Base-by-base conservation (phyloP, 2,797 vertebrate species). In the Cheirogaleus major region DNA sequence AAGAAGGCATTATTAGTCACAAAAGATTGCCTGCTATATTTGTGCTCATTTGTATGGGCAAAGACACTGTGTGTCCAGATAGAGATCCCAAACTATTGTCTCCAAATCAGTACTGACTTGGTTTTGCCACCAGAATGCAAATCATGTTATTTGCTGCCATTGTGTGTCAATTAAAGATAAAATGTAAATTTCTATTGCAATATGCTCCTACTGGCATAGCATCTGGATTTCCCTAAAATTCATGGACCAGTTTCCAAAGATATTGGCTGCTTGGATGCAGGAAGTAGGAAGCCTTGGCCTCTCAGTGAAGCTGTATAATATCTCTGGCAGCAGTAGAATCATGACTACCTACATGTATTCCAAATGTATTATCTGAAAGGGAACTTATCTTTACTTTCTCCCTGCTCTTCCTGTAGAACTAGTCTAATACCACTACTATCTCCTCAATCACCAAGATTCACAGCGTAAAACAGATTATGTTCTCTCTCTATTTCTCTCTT, bases 111-210 rank as follows among this genome's bases (percentile, higher is more conserved):
- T 38, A 50, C 35, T 61, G 52, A 30, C 57, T 90, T 94, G 87
- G 76, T 80, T 95, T 93, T 83, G 8, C 76, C 52, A 88, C 86
- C 59, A 81, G 87, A 97, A 98, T 96, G 91, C 84, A 96, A 96
- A 97, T 97, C 75, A 43, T 52, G 25, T 83, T 80, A 90, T 96
- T 95, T 96, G 69, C 59, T 95, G 81, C 30, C 78, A 91, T 93
- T 92, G 43, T 93, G 50, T 90, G 70, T 85, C 93, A 94, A 87
- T 97, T 97, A 93, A 96, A 94, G 91, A 97, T 91, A 97, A 97
- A 97, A 95, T 67, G 83, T 83, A 69, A 95, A 95, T 92, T 93
- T 18, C 76, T 92, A 48, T 48, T 85, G 65, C 94, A 97, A 83
- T 95, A 93, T 92, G 84, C 57, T 91, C 82, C 95, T 92, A 80